Percentiles rank a stretch among this genome's conserved stretches.
phyloP scores from a whole-genome alignment of 1,140 invertebrate species.

The Saccostrea echinata region DNA sequence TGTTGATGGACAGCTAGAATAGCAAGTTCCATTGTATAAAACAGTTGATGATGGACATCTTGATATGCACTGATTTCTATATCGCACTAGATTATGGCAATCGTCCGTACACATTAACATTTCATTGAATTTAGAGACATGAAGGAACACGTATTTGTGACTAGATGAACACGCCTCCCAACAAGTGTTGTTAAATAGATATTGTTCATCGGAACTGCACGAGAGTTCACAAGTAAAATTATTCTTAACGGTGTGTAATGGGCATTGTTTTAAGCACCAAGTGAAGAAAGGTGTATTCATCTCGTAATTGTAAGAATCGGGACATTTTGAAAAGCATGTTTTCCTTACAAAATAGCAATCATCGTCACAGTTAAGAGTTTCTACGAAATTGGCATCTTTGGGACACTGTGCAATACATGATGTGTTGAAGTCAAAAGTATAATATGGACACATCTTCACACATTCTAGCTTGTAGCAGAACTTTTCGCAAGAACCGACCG shows the following conservation, averaged over 20 bases:
- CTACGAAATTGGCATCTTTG: not conserved
- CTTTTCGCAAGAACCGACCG: not conserved
- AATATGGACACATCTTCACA: not conserved
- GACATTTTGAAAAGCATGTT: not conserved
- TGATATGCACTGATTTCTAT: not conserved
- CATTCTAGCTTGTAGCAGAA: not conserved
- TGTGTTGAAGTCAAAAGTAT: not conserved
- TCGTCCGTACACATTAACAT: not conserved
- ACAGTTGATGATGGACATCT: not conserved
- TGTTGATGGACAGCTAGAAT: not conserved
- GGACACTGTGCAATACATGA: not conserved
- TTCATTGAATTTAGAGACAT: not conserved
- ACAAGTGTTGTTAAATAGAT: not conserved
- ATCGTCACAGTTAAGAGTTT: not conserved
- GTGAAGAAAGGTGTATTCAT: not conserved
- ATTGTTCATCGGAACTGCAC: not conserved
- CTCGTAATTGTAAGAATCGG: not conserved
- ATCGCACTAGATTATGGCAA: not conserved
- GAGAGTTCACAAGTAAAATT: not conserved
- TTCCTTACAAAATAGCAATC: not conserved
- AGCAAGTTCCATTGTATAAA: not conserved
- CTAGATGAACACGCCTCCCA: not conserved
- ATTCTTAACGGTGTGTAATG: not conserved
- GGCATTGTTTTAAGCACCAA: not conserved
- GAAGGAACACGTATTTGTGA: not conserved